These are phyloP conservation scores for Platorchestia sp. DNA, from an alignment of 1,140 invertebrate genomes.

Conservation along the genomic window DNA sequence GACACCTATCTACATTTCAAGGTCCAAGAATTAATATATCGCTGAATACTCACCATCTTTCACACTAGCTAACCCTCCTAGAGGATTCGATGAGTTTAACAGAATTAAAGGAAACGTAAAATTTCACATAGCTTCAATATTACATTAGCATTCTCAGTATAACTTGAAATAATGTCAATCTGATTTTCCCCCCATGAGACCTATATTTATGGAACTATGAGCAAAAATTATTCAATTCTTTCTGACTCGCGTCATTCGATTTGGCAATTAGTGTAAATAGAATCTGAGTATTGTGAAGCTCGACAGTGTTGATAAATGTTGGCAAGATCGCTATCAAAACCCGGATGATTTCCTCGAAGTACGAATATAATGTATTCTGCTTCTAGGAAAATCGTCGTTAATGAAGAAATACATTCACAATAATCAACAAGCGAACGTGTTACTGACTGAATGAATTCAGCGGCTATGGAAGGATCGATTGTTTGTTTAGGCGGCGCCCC, in stretches of 20 bases:
- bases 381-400: neutral
- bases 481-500: neutral
- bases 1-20: neutral
- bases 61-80: too few species aligned
- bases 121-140: neutral
- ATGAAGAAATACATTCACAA: neutral
- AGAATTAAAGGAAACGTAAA: neutral
- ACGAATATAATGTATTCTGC: neutral
- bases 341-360: neutral
- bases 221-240: neutral
- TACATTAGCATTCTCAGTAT: neutral
- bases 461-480: neutral
- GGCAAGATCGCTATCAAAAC: neutral
- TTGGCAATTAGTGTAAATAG: neutral
- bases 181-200: neutral
- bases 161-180: neutral
- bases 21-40: too few species aligned
- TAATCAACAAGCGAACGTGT: neutral
- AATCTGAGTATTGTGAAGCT: neutral
- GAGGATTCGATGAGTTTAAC: neutral
- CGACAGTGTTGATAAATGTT: slow-evolving; percentile 3
- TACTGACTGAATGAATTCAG: neutral
- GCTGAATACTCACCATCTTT: too few species aligned
- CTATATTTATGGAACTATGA: neutral
- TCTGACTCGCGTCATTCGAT: neutral